These are phyloP conservation scores for Denticeps clupeoides DNA, from an alignment of 2,797 vertebrate genomes.

Conservation along the genomic window DNA sequence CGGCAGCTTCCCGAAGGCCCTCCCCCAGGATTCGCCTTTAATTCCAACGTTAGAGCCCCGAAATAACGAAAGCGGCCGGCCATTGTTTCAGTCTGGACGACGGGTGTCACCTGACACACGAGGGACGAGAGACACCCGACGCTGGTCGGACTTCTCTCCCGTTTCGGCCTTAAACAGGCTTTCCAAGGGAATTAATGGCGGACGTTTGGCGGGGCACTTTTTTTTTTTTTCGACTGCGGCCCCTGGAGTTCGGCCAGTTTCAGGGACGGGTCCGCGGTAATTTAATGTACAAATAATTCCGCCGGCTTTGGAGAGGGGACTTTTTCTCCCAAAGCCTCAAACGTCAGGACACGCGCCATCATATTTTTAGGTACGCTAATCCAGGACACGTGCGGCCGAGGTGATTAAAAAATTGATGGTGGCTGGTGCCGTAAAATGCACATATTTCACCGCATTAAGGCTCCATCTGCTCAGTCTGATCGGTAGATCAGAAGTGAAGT, in stretches of 20 bases:
- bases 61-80: too few species aligned
- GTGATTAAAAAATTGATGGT: too few species aligned
- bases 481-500: too few species aligned
- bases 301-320: slow-evolving; percentile 35
- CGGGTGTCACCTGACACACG: slow-evolving; percentile 33
- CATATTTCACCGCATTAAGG: too few species aligned
- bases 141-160: too few species aligned
- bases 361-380: slow-evolving; percentile 10
- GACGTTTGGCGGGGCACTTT: slow-evolving; percentile 12
- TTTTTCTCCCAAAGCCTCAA: slow-evolving; percentile 4
- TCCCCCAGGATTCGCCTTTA: slow-evolving; percentile 49
- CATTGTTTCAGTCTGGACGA: too few species aligned
- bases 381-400: slow-evolving; percentile 4
- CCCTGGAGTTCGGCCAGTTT: slow-evolving; percentile 35
- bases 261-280: slow-evolving; percentile 25
- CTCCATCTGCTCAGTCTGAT: too few species aligned
- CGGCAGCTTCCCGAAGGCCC: slow-evolving; percentile 40
- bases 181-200: slow-evolving; percentile 39
- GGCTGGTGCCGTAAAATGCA: too few species aligned
- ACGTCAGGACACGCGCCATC: slow-evolving; percentile 22
- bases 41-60: too few species aligned
- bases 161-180: too few species aligned
- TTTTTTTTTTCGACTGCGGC: slow-evolving; percentile 34
- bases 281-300: slow-evolving; percentile 36
- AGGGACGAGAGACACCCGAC: slow-evolving; percentile 30